Evolutionary conservation across 2,888 invertebrate genomes (phyloP), one percentile per base, ranked within the genome.

Genomic region (Rutpela maculata): DNA sequence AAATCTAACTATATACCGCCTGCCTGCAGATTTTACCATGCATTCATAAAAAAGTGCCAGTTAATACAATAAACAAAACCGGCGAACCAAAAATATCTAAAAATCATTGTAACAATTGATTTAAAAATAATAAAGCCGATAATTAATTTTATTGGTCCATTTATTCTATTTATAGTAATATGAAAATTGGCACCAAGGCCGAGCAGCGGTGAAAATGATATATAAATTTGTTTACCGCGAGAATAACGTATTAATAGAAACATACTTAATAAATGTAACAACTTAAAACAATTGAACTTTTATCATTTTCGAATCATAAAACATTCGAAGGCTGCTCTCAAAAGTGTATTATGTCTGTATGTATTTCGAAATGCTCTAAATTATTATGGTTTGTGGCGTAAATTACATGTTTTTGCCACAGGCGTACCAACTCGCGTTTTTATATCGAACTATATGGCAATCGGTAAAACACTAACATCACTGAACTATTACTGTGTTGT

Each of bases 141-240:
- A 69, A 69, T 59, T 59, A 69, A 69, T 57, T 59, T 69, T 35
- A 69, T 57, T 26, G 69, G 26, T 59, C 69, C 59, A 69, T 57
- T 69, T 57, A 59, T 56, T 69, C 69, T 69, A 69, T 69, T 57
- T 59, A 59, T 69, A 69, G 59, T 56, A 12, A 56, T 31, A 59
- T 19, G 69, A 69, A 69, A 59, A 69, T 69, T 69, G 59, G 69
- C 69, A 31, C 18, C 69, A 69, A 69, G 69, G 69, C 69, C 19
- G 35, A 1, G 17, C 26, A 6, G 31, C 26, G 35, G 26, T 15
- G 9, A 63, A 63, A 31, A 35, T 63, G 26, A 63, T 17, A 63
- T 17, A n/a, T 50, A n/a, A 50, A n/a, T 50, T 50, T 50, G 50
- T 50, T 50, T 50, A 50, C 50, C 50, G n/a, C 50, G n/a, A 50